Base-by-base conservation (phyloP, 37 sponge, comb jelly and placozoan species). In the Beroe forskalii region DNA sequence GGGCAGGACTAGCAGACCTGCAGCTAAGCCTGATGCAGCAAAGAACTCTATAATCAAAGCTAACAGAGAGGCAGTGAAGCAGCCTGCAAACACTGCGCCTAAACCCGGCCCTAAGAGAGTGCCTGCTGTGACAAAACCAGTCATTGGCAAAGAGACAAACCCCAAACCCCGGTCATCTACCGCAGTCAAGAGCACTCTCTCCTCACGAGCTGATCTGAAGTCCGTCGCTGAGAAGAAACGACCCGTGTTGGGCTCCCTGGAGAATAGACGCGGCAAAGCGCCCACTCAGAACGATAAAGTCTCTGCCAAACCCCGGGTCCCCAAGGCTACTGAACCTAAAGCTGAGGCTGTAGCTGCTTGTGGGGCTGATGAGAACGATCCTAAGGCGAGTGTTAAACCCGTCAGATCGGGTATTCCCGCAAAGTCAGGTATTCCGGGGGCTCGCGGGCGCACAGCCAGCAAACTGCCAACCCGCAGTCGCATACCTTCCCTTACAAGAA, bases 231-330 rank as follows among this genome's bases (percentile, higher is more conserved):
- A 48, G 12, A 48, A 48, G 55, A 48, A 48, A 17, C 72, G 72
- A 36, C 38, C 72, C 72, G 72, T 69, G 38, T 17, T 69, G 8
- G 72, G 72, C 32, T 69, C 72, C 1, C 39, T 69, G 17, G 72
- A 69, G 72, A 69, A 69, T 17, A 69, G 32, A 35, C 1, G 19
- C 39, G 38, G 33, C 4, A 69, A 69, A 69, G 37, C 12, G 72
- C 33, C 27, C 2, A 69, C 38, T 36, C 19, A 27, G 19, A 69
- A 17, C 39, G 19, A 9, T 6, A 32, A 27, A 12, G 32, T 14
- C 12, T 2, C 72, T 9, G 38, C 17, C 38, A 33, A 14, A 17
- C 32, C 72, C 3, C 27, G 19, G 17, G 66, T 63, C 9, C 20
- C 9, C 14, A 69, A 69, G 38, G 17, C 72, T 1, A 14, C 72